Percentiles rank a stretch among this genome's conserved stretches.
phyloP scores from a whole-genome alignment of 2,888 invertebrate species.

The Melitaea athalia region DNA sequence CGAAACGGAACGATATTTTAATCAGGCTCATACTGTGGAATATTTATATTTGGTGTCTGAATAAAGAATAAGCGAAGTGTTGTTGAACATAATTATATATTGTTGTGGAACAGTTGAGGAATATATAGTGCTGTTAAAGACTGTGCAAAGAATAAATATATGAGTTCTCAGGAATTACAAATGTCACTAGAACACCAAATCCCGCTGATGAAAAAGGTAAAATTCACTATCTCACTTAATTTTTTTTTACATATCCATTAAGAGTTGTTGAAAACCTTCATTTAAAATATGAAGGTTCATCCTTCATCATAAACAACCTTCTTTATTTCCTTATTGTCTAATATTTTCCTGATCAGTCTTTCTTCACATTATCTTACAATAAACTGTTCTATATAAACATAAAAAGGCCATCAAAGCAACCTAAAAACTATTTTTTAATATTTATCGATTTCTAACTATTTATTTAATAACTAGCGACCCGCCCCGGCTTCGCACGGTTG shows the following conservation, averaged over 20 bases:
- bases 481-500: no score
- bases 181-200: slow-evolving; percentile 75
- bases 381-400: background rate
- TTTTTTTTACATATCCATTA: no score
- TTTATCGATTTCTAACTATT: no score
- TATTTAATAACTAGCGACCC: no score
- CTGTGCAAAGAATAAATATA: slow-evolving; percentile 38
- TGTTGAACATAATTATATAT: slow-evolving; percentile 4
- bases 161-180: slow-evolving; percentile 69
- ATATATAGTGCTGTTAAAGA: slow-evolving; percentile 12
- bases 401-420: background rate
- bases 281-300: background rate
- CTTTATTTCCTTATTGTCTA: background rate
- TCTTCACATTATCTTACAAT: background rate
- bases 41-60: slow-evolving; percentile 62
- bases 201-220: slow-evolving; percentile 75
- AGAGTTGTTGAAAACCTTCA: background rate
- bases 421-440: no score
- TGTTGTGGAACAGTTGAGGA: slow-evolving; percentile 15
- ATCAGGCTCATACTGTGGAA: slow-evolving; percentile 57
- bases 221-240: background rate
- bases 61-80: slow-evolving; percentile 21
- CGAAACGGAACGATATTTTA: slow-evolving; percentile 11
- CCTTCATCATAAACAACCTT: no score
- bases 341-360: background rate